Base-by-base conservation (phyloP, 2,797 vertebrate genomes). In the Epinephelus coioides region DNA sequence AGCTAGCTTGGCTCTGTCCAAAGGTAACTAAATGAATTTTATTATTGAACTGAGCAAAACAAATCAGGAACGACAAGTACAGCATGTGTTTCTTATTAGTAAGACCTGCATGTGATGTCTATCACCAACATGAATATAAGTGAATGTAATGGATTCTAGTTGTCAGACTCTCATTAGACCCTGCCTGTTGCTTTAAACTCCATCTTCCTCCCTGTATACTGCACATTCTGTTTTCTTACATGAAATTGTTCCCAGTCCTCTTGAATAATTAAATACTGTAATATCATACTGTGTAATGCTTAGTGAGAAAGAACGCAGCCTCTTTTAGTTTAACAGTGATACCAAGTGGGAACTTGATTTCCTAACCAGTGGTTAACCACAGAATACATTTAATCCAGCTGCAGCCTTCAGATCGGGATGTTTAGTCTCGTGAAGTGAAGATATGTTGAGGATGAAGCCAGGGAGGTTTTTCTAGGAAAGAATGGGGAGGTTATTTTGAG, bases 281-380 rank as follows among this genome's bases (percentile, higher is more conserved):
- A 67, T n/a, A 14, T 66, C 61, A 19, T 51, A 0, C 17, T 1
- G n/a, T 61, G 49, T 66, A 10, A 30, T 10, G 19, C 18, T 23
- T 46, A 59, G n/a, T 27, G 7, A 50, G 49, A 43, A 34, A 23
- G 59, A 38, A 56, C 17, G 30, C 44, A 54, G 49, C 2, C 15
- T 2, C 5, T 15, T 14, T 47, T n/a, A 27, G 14, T 47, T 25
- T 13, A 18, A 17, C n/a, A 68, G 57, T 10, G 51, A 61, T 19
- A 2, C 53, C 46, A 34, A 49, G 71, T 51, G 8, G 65, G 43
- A 66, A 23, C 21, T 59, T n/a, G 61, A 64, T 77, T 76, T 69
- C 51, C 30, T n/a, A 23, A 50, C 46, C 34, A 11, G 54, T 40
- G 76, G 67, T 76, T 61, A 30, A 62, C 73, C 62, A 59, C 74